Evolutionary conservation across 2,797 vertebrate genomes (phyloP).

Genomic region (Lutjanus campechanus): DNA sequence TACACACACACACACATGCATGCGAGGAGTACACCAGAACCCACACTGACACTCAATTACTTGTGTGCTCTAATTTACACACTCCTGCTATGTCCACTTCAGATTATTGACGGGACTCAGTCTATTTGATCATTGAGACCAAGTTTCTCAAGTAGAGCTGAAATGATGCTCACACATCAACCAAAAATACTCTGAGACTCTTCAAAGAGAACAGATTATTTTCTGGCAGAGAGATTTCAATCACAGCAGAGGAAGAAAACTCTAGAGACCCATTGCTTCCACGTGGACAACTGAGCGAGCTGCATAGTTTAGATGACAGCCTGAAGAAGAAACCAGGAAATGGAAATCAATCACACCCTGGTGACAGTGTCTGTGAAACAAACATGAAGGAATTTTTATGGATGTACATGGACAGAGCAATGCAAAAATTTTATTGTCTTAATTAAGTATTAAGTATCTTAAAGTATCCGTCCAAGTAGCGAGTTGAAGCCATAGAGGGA

Average conservation of each 20-base stretch:
- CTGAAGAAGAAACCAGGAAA: too few relatives aligned
- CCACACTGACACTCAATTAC: not conserved
- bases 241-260: not conserved
- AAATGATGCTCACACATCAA: conserved; percentile 6
- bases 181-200: not conserved
- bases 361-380: too few relatives aligned
- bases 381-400: too few relatives aligned
- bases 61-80: conserved; percentile 8
- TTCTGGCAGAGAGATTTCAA: conserved; percentile 30
- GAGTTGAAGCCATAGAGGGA: too few relatives aligned
- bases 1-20: not conserved
- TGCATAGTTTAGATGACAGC: not conserved
- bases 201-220: conserved; percentile 20
- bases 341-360: too few relatives aligned
- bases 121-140: conserved; percentile 34
- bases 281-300: conserved; percentile 6
- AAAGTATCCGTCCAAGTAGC: too few relatives aligned
- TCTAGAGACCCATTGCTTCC: not conserved
- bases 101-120: conserved; percentile 3
- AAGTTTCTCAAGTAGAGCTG: conserved; percentile 21
- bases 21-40: not conserved
- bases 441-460: too few relatives aligned
- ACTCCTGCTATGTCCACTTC: conserved; percentile 27
- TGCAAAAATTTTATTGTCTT: too few relatives aligned
- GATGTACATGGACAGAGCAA: too few relatives aligned